A percentile compares a stretch with the other conserved stretches of the same genome.
Evolutionary conservation across 2,888 invertebrate genomes (phyloP).

Genomic region (Byasa hedistus): DNA sequence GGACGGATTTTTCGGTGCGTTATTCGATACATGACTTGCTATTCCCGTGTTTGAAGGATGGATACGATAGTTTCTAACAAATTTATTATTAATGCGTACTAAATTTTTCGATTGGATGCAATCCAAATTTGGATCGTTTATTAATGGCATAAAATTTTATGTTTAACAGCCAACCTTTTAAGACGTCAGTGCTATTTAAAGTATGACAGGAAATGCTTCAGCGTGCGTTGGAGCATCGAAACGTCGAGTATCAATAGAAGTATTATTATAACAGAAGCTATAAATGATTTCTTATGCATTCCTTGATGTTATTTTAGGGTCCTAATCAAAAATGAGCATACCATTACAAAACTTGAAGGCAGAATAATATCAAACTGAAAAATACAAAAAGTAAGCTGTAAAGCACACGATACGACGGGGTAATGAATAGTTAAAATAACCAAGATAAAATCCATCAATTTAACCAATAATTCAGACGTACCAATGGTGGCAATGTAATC

Average conservation of each 20-base stretch:
- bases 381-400: too few species aligned
- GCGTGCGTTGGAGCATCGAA: neutral
- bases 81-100: constrained; percentile 29
- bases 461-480: too few species aligned
- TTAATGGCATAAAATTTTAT: constrained; percentile 13
- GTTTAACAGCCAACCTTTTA: constrained; percentile 21
- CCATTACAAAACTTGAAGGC: too few species aligned
- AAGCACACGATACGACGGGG: too few species aligned
- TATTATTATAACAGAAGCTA: too few species aligned
- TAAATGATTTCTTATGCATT: too few species aligned
- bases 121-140: constrained; percentile 32
- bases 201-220: neutral
- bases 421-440: too few species aligned
- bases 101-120: constrained; percentile 31
- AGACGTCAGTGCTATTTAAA: constrained; percentile 18
- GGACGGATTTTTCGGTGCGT: constrained; percentile 59
- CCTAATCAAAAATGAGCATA: too few species aligned
- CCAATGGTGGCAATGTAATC: too few species aligned
- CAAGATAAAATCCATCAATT: too few species aligned
- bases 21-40: constrained; percentile 57
- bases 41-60: constrained; percentile 43
- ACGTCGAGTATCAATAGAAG: neutral
- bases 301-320: too few species aligned
- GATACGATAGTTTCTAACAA: constrained; percentile 32
- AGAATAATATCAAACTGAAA: too few species aligned